phyloP scores from a whole-genome alignment of 2,888 invertebrate species.

The Brenthis hecate region DNA sequence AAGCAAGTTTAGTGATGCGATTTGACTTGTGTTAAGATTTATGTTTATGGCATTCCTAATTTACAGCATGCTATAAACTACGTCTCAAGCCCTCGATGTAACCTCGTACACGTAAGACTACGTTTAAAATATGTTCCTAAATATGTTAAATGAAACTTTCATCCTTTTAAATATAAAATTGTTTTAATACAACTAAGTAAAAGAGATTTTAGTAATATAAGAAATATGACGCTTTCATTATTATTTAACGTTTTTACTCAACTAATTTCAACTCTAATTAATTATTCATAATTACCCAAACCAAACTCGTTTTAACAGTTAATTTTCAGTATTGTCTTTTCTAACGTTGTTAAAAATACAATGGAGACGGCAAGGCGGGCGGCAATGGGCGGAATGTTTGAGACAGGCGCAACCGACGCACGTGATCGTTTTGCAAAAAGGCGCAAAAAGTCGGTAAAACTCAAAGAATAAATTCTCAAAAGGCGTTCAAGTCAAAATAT shows the following conservation, averaged over 20 bases:
- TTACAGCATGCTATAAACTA: slow-evolving; percentile 71
- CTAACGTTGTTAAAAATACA: slow-evolving; percentile 29
- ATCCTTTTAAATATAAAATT: background rate
- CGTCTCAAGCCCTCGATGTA: slow-evolving; percentile 66
- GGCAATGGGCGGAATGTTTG: slow-evolving; percentile 23
- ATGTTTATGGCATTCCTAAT: slow-evolving; percentile 75
- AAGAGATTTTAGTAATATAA: background rate
- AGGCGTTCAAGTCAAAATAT: slow-evolving; percentile 76
- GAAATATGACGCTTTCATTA: no score
- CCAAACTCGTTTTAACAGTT: slow-evolving; percentile 39
- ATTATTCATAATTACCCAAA: slow-evolving; percentile 35
- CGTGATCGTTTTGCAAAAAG: slow-evolving; percentile 68
- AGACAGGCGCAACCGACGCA: slow-evolving; percentile 51
- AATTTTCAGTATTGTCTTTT: slow-evolving; percentile 35
- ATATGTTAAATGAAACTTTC: background rate
- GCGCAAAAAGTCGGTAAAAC: slow-evolving; percentile 54
- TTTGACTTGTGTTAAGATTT: slow-evolving; percentile 74
- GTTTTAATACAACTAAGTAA: background rate
- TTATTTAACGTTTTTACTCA: background rate
- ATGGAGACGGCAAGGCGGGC: slow-evolving; percentile 23
- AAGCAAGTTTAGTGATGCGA: slow-evolving; percentile 72
- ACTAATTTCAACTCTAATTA: slow-evolving; percentile 20
- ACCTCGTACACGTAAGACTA: slow-evolving; percentile 40
- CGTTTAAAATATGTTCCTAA: slow-evolving; percentile 33
- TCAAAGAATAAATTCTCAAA: slow-evolving; percentile 61